Conservation (phyloP, 2,113 vertebrate genomes). For the Zosterops borbonicus region DNA sequence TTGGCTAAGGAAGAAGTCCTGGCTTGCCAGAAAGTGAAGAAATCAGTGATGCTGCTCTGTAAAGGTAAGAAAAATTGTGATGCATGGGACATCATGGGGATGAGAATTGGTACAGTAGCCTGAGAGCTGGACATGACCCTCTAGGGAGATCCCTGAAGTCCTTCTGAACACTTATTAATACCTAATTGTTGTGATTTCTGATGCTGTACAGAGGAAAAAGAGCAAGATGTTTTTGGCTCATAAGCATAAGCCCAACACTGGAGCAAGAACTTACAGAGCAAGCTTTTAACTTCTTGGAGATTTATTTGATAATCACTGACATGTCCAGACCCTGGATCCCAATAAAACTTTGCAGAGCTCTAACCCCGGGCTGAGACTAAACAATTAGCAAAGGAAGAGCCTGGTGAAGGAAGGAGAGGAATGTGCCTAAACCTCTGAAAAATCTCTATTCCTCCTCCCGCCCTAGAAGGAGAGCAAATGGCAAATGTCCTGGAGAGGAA, state of each 20-base stretch:
- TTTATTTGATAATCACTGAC: conserved; percentile 53
- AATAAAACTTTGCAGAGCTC: conserved; percentile 32
- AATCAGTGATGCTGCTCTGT: background rate
- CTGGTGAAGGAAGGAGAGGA: conserved; percentile 50
- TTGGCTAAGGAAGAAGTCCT: background rate
- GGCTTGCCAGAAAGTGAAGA: background rate
- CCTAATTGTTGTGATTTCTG: conserved; percentile 24
- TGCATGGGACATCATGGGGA: background rate
- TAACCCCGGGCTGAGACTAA: conserved; percentile 37
- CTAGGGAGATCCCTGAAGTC: background rate
- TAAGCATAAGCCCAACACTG: background rate
- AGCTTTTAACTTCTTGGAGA: conserved; percentile 13
- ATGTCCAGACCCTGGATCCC: conserved; percentile 29
- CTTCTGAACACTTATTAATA: background rate
- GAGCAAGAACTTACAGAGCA: conserved; percentile 8
- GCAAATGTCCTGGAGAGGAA: conserved; percentile 56
- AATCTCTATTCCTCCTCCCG: conserved; percentile 44
- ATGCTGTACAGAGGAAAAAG: background rate
- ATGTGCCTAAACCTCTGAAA: conserved; percentile 62
- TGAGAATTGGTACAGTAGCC: background rate
- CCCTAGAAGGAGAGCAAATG: conserved; percentile 50
- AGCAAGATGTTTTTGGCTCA: background rate
- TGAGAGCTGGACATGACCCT: background rate
- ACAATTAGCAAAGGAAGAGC: conserved; percentile 35
- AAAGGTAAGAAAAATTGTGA: background rate